Conservation (phyloP, 2,113 vertebrate species). For the Tetrax tetrax region DNA sequence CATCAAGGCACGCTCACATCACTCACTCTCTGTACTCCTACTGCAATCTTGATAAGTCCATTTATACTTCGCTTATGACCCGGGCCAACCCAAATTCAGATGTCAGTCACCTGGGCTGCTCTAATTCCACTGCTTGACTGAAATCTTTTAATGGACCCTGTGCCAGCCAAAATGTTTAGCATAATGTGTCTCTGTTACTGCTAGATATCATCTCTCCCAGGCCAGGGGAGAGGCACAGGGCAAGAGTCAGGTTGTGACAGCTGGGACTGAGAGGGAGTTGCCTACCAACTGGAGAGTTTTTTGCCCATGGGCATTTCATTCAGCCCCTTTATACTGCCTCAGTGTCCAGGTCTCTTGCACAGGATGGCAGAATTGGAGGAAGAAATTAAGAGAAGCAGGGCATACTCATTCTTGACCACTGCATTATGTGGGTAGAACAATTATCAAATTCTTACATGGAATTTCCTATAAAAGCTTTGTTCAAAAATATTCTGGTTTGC, state of each 20-base stretch:
- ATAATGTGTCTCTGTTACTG: not conserved
- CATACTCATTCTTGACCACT: rapidly evolving
- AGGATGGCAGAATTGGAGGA: not conserved
- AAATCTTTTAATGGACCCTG: not conserved
- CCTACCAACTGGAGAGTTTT: not conserved
- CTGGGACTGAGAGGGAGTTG: not conserved
- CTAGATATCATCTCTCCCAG: not conserved
- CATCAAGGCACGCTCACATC: not conserved
- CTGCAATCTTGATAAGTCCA: not conserved
- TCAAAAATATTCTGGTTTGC: not conserved
- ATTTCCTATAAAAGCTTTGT: not conserved
- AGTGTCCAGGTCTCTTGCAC: not conserved
- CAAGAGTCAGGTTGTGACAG: not conserved
- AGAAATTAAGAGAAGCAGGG: not conserved
- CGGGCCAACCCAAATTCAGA: not conserved
- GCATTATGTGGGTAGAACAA: not conserved
- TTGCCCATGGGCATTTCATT: not conserved
- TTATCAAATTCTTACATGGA: not conserved
- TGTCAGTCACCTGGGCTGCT: not conserved
- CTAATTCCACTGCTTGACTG: not conserved
- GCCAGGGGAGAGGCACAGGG: not conserved
- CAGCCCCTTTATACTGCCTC: not conserved
- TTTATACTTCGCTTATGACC: not conserved
- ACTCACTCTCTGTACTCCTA: not conserved
- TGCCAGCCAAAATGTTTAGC: not conserved